Evolutionary conservation across 2,888 invertebrate genomes (phyloP), one percentile per base, ranked within the genome.

Genomic region (Tuberolachnus salignus): DNA sequence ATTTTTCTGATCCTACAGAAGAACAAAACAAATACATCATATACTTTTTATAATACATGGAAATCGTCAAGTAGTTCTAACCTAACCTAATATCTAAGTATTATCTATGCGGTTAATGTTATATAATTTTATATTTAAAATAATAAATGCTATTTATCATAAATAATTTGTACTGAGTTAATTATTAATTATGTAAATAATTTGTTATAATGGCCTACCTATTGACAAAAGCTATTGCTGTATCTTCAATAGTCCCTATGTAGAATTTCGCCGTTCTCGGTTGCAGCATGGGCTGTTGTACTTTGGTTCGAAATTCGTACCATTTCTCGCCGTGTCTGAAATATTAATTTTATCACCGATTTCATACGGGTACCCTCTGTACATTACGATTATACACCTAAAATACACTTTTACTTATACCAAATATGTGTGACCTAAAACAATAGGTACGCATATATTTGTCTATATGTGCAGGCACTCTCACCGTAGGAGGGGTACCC

Each of bases 261-360:
- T 92, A 94, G 84, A 91, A 90, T 23, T 90, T 90, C 0, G 92
- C 92, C 0, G 91, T 90, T 64, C 90, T 88, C 0, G 93, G 90
- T 83, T 92, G 90, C 82, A 94, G 86, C 86, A 94, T 91, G 23
- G 92, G 90, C 83, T 92, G 90, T 70, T 94, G 93, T 8, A 93
- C 92, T 84, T 91, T 92, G 8, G 90, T 90, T 66, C 94, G 88
- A 82, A 94, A 91, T 71, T 90, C 88, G 83, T 92, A 90, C 94
- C 94, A 94, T 14, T 91, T 90, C 82, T 93, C 91, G 1, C 94
- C 94, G 83, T 94, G 93, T 0, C 94, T 94, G 85, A 1, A 85
- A 86, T 81, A 73, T 55, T 51, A 61, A 51, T 80, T 55, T 4
- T 34, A 34, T 49, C 26, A n/a, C 49, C 3, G 42, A 8, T 74